phyloP scores from a whole-genome alignment of 1,140 invertebrate genomes.

The Scaptomyza montana region DNA sequence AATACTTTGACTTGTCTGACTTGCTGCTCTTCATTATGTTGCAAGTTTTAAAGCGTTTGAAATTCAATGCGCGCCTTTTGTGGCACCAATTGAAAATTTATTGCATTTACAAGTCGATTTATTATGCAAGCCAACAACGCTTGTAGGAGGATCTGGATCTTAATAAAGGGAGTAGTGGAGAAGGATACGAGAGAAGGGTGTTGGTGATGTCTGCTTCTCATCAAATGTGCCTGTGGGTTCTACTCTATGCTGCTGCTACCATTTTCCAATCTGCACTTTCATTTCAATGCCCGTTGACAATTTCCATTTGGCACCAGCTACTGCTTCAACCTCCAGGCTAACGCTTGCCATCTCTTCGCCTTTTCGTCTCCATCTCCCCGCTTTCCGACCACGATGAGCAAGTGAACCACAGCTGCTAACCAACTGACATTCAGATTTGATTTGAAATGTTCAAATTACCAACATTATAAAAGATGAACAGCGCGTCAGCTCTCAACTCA shows the following conservation, averaged over 20 bases:
- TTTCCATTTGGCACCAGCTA: slow-evolving; percentile 69
- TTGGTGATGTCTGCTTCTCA: slow-evolving; percentile 48
- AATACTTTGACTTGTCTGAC: slow-evolving; percentile 6
- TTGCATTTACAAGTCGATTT: slow-evolving; percentile 81
- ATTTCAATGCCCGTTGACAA: slow-evolving; percentile 78
- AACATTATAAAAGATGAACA: slow-evolving; percentile 80
- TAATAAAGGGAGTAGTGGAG: too few relatives aligned
- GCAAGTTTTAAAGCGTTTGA: slow-evolving; percentile 66
- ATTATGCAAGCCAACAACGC: slow-evolving; percentile 58
- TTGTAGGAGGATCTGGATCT: neutral
- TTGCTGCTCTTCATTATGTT: slow-evolving; percentile 45
- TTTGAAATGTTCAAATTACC: slow-evolving; percentile 82
- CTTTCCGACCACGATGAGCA: slow-evolving; percentile 10
- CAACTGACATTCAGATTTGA: slow-evolving; percentile 80
- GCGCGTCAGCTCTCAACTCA: slow-evolving; percentile 37
- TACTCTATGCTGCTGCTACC: slow-evolving; percentile 51
- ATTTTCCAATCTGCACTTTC: slow-evolving; percentile 80
- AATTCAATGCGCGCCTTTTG: slow-evolving; percentile 63
- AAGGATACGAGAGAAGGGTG: neutral
- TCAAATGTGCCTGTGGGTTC: slow-evolving; percentile 66
- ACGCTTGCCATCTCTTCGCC: neutral
- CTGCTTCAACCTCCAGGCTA: slow-evolving; percentile 19
- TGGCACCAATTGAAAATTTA: slow-evolving; percentile 72
- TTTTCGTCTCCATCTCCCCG: neutral
- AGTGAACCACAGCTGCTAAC: slow-evolving; percentile 73